Evolutionary conservation across 2,113 vertebrate species (phyloP), one percentile per base, ranked within the genome.

Genomic region (Aegypius monachus): DNA sequence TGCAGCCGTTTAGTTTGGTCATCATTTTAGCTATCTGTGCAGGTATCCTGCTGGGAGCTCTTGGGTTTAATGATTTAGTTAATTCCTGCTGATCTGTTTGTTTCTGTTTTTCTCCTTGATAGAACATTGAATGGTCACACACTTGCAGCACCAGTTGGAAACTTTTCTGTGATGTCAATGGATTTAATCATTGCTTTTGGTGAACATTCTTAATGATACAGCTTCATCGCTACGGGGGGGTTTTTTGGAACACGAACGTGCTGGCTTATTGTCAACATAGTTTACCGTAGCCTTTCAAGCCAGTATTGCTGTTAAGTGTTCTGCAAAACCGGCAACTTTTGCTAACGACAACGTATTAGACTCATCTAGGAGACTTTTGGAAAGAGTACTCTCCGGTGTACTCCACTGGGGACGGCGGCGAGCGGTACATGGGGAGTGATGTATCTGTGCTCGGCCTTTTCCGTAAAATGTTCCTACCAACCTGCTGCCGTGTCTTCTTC

Each of bases 91-190:
- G 90, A 86, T 88, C 53, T 82, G 45, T 79, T 80, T 86, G 42
- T 86, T 93, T 95, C 80, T 95, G 31, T 16, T 93, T 95, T 52
- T 91, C 74, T 81, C 74, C 87, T 87, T 77, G 74, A 16, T 65
- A 73, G 78, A 95, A 65, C 58, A n/a, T 2, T 85, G 81, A 84
- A 23, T 75, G 47, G 50, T 85, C 84, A 93, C 70, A 85, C 65
- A 32, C 56, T 86, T 79, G 36, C 45, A 93, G 58, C 58, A 70
- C 62, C 52, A 72, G 25, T 71, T 26, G 32, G 65, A 75, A 91
- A n/a, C 18, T 63, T 66, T 75, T 75, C 53, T 68, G 43, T 90
- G 59, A 70, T 88, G 62, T 42, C 74, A 42, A 1, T 80, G 86
- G 55, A 70, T 34, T 89, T 82, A 72, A 66, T 55, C 9, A 1